Base-by-base conservation (phyloP, 1,140 invertebrate genomes). In the Bicyclus anynana region DNA sequence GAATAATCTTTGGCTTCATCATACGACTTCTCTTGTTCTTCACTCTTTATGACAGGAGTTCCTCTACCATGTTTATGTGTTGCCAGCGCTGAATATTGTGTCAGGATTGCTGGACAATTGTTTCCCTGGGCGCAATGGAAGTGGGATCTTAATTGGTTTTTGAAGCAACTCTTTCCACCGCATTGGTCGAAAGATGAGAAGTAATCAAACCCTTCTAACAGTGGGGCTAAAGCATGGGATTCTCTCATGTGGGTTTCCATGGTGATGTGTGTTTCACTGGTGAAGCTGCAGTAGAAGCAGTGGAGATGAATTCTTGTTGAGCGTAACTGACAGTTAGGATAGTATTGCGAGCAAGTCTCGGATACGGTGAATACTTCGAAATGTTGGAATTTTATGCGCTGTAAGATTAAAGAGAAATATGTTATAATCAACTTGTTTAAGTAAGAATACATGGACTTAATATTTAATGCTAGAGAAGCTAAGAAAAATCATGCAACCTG, bases 1-100 rank as follows among this genome's bases (percentile, higher is more conserved):
- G 89, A 90, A 68, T 90, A 90, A 52, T 90, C 89, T 79, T 84
- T 87, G 55, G 84, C 86, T 68, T 90, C 89, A 35, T 88, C 88
- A 52, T 71, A 83, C 12, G 67, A 69, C 61, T 79, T 87, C n/a
- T 88, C 85, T 59, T 72, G 72, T 18, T 87, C 85, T 48, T 86
- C 84, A 59, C 66, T 75, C 58, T 88, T 87, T 23, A 86, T 84
- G 1, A 83, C 70, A 2, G 83, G 84, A 44, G 84, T 87, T 2
- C 79, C 80, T 61, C 83, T 67, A 2, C 84, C 81, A 44, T 90
- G 89, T 40, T 89, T 90, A 56, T 90, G 89, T 38, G 84, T 87
- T 5, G 81, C 74, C 33, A 90, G 63, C 0, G 80, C 84, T 0
- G 87, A 89, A 54, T 90, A 89, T 51, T 89, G 87, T 0, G 85